Percentiles rank a stretch among this genome's conserved stretches.
Conservation (phyloP, 2,888 invertebrate species). For the Zygaena filipendulae region DNA sequence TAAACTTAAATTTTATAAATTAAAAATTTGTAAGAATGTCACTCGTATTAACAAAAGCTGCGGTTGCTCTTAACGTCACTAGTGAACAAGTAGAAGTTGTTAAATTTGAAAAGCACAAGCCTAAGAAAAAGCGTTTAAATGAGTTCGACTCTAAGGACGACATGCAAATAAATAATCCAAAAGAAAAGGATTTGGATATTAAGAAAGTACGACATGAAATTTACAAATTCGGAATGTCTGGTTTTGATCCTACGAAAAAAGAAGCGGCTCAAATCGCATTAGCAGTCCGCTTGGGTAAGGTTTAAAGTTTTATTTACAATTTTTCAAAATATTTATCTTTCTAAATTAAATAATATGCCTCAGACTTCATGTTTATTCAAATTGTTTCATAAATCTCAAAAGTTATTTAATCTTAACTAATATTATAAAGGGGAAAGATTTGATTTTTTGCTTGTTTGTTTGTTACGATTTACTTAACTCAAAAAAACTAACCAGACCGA, state of each 20-base stretch:
- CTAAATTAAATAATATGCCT: too few species aligned
- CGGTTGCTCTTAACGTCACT: slow-evolving; percentile 48
- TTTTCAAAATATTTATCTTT: neutral
- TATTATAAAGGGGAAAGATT: too few species aligned
- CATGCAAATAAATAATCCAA: slow-evolving; percentile 19
- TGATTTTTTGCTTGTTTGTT: too few species aligned
- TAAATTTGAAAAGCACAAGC: slow-evolving; percentile 61
- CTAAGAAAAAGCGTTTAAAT: slow-evolving; percentile 38
- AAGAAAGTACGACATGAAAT: slow-evolving; percentile 84
- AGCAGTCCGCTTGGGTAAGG: slow-evolving; percentile 78
- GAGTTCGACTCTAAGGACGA: too few species aligned
- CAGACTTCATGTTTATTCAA: too few species aligned
- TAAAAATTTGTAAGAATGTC: too few species aligned
- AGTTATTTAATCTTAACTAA: too few species aligned
- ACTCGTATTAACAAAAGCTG: slow-evolving; percentile 59
- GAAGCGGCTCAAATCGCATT: slow-evolving; percentile 82
- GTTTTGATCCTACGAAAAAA: slow-evolving; percentile 76
- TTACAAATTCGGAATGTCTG: slow-evolving; percentile 84
- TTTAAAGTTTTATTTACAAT: slow-evolving; percentile 1
- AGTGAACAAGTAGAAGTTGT: slow-evolving; percentile 54
- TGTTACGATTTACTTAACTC: too few species aligned
- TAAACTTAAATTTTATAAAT: too few species aligned
- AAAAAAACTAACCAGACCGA: too few species aligned
- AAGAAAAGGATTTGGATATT: slow-evolving; percentile 71
- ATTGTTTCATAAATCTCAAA: too few species aligned